Evolutionary conservation across 92 coral and sea anemone genomes (phyloP).

Genomic region (Parazoanthus swiftii): DNA sequence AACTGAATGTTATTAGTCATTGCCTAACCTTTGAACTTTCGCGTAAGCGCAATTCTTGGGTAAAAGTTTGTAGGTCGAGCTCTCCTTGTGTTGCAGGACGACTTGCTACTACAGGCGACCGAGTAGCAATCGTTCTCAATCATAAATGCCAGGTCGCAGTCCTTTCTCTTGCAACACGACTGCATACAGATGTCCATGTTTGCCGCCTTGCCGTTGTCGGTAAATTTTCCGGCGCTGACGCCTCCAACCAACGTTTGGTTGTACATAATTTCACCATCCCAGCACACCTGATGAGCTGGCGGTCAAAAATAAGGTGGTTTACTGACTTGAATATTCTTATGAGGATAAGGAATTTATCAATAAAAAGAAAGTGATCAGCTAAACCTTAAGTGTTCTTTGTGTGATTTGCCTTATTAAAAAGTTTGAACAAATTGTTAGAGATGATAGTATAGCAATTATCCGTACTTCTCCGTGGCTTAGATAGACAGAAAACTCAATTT

Average conservation of each 20-base stretch:
- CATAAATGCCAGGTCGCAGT: slow-evolving; percentile 94
- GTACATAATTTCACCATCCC: slow-evolving; percentile 81
- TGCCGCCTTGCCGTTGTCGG: slow-evolving; percentile 88
- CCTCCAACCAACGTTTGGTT: slow-evolving; percentile 94
- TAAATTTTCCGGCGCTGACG: slow-evolving; percentile 87
- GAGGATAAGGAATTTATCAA: background rate
- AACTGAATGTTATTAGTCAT: no score
- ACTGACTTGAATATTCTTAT: no score
- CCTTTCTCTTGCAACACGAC: slow-evolving; percentile 83
- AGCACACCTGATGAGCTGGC: slow-evolving; percentile 61
- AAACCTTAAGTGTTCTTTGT: no score
- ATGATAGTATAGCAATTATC: no score
- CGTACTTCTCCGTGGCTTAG: no score
- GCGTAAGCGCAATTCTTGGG: slow-evolving; percentile 81
- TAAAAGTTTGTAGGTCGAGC: slow-evolving; percentile 84
- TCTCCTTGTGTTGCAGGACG: slow-evolving; percentile 77
- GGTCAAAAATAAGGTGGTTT: background rate
- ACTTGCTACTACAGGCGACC: slow-evolving; percentile 74
- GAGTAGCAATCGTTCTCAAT: slow-evolving; percentile 96
- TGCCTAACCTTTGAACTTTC: slow-evolving; percentile 61
- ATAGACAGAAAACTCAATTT: no score
- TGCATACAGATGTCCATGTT: slow-evolving; percentile 96
- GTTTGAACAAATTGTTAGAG: no score
- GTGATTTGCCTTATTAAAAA: no score
- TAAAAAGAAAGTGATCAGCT: no score